These are phyloP conservation scores for Leuciscus waleckii DNA, from an alignment of 2,797 vertebrate genomes.

Conservation along the genomic window DNA sequence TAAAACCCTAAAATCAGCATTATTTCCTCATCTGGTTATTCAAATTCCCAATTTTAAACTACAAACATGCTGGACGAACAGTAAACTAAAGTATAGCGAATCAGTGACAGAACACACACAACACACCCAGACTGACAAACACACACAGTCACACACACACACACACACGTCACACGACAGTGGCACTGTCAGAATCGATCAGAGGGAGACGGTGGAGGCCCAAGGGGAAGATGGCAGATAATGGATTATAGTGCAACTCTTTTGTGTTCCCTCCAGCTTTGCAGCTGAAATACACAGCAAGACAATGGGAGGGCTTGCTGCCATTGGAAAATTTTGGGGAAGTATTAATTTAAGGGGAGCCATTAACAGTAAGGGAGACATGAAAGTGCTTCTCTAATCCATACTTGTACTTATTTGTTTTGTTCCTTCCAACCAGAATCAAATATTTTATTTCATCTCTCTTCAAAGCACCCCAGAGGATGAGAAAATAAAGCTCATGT, in stretches of 20 bases:
- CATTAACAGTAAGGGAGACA: slow-evolving; percentile 36
- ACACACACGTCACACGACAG: slow-evolving; percentile 24
- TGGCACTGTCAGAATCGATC: slow-evolving; percentile 58
- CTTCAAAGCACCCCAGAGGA: slow-evolving; percentile 43
- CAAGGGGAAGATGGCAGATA: slow-evolving; percentile 57
- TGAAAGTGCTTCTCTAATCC: slow-evolving; percentile 44
- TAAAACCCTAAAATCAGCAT: neutral
- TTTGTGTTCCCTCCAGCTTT: slow-evolving; percentile 44
- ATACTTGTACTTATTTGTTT: slow-evolving; percentile 46
- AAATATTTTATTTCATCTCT: slow-evolving; percentile 55
- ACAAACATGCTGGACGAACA: neutral
- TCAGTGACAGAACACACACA: neutral
- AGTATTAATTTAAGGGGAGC: slow-evolving; percentile 29
- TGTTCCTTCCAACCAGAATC: slow-evolving; percentile 49
- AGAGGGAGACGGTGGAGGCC: slow-evolving; percentile 39
- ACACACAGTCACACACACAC: neutral
- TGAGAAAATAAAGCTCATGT: slow-evolving; percentile 21
- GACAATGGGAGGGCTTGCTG: slow-evolving; percentile 41
- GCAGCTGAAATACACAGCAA: slow-evolving; percentile 36
- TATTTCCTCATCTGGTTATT: neutral
- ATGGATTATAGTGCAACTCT: slow-evolving; percentile 54
- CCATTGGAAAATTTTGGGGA: slow-evolving; percentile 30
- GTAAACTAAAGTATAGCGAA: neutral
- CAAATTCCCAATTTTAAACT: neutral
- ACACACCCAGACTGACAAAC: slow-evolving; percentile 18